phyloP scores from a whole-genome alignment of 2,113 vertebrate species.

The Atrichornis clamosus region DNA sequence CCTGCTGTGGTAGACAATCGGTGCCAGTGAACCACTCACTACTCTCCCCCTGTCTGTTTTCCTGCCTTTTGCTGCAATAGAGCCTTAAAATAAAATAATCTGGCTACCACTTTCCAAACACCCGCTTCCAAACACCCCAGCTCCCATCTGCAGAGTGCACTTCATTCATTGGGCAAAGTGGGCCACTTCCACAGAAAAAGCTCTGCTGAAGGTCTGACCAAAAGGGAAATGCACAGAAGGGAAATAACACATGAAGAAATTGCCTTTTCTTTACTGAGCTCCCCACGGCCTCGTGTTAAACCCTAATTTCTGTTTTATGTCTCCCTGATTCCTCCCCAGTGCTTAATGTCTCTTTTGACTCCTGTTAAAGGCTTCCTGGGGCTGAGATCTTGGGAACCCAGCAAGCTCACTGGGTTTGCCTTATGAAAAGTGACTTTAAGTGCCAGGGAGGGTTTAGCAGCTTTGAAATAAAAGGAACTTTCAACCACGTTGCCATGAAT shows the following conservation, averaged over 20 bases:
- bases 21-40: conserved; percentile 68
- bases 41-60: conserved; percentile 70
- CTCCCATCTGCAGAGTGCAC: conserved; percentile 53
- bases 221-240: not conserved
- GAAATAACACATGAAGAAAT: not conserved
- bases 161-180: conserved; percentile 43
- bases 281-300: not conserved
- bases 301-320: conserved; percentile 43
- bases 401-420: conserved; percentile 26
- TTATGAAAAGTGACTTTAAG: conserved; percentile 57
- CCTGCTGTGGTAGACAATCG: conserved; percentile 69
- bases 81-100: conserved; percentile 70
- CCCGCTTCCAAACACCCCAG: conserved; percentile 55
- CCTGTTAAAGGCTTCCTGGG: conserved; percentile 46
- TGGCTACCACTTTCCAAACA: conserved; percentile 69
- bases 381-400: conserved; percentile 37
- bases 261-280: not conserved
- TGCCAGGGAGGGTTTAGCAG: conserved; percentile 55
- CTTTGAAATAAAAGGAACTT: conserved; percentile 54
- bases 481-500: conserved; percentile 44
- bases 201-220: not conserved
- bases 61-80: conserved; percentile 65
- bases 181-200: not conserved
- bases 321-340: conserved; percentile 23
- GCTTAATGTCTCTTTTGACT: conserved; percentile 41